A percentile compares a stretch with the other conserved stretches of the same genome.
Evolutionary conservation across 2,113 vertebrate genomes (phyloP).

Genomic region (Tupaia chinensis): DNA sequence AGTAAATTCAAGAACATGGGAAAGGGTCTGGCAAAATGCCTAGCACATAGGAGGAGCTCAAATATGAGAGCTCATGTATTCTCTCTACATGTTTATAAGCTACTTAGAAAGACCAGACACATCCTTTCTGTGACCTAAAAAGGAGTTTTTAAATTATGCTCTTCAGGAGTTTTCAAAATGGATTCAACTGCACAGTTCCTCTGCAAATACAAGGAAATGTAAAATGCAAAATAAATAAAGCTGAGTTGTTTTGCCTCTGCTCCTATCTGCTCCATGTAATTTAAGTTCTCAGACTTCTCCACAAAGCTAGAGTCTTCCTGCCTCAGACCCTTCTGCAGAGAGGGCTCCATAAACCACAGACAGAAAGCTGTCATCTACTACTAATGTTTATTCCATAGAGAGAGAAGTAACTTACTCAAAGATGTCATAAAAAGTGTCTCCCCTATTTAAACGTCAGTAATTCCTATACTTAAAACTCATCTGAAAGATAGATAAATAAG

Average conservation of each 20-base stretch:
- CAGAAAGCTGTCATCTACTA: neutral
- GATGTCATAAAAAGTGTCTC: neutral
- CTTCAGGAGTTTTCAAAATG: constrained; percentile 9
- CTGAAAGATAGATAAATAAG: neutral
- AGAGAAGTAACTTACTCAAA: constrained; percentile 10
- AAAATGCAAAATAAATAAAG: neutral
- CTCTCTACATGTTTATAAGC: constrained; percentile 55
- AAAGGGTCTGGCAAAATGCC: constrained; percentile 53
- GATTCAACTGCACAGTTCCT: neutral
- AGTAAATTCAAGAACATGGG: constrained; percentile 47
- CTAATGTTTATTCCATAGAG: neutral
- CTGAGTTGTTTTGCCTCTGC: neutral
- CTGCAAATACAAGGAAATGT: neutral
- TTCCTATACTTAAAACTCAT: neutral
- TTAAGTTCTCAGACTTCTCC: neutral
- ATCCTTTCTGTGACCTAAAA: neutral
- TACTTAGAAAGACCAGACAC: constrained; percentile 51
- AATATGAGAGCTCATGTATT: constrained; percentile 48
- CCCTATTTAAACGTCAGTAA: neutral
- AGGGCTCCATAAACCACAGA: neutral
- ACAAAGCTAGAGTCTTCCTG: neutral
- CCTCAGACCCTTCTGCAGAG: neutral
- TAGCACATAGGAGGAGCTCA: neutral
- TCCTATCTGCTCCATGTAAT: too few relatives aligned
- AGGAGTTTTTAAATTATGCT: constrained; percentile 33